Base-by-base conservation (phyloP, 2,888 invertebrate genomes). In the Parnassius orleans region DNA sequence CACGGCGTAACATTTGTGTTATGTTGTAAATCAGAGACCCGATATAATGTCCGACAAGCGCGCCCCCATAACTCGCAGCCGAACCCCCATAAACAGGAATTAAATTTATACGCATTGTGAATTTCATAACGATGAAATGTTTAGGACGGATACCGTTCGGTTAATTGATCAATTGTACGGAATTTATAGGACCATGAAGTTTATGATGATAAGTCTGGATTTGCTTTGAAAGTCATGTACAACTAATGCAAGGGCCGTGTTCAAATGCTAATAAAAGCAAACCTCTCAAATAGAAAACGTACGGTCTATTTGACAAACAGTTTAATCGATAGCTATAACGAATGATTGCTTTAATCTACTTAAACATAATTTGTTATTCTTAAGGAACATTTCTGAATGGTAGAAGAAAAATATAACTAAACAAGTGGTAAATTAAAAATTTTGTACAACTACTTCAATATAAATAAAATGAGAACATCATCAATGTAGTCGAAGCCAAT, bases 71-170 rank as follows among this genome's bases (percentile, higher is more conserved):
- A 69, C 64, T 66, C 61, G 64, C 65, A 63, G 48, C 61, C 57
- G 19, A 41, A 66, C 66, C 68, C 66, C 63, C 66, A 66, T 70
- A 68, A 71, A 69, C 60, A 52, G 68, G 60, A 71, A 70, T 69
- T 66, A 64, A 66, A 71, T 71, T 69, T 70, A 71, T 67, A 64
- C 63, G 66, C 65, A 64, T 66, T 62, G 60, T 58, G 51, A 10
- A 53, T 66, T 69, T 62, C 66, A 70, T 66, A 68, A 57, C 61
- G 42, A 57, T 48, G 57, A 52, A 61, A 57, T 48, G 57, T 62
- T 62, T 53, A 56, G 43, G 43, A 52, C 53, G 43, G 7, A n/a
- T 11, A 46, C 42, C n/a, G n/a, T n/a, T 48, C 10, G 19, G 24
- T 48, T 57, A 57, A 61, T 61, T 61, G 61, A 57, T 19, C 47